Evolutionary conservation across 2,797 vertebrate genomes (phyloP), one percentile per base, ranked within the genome.

Genomic region (Peromyscus attwateri): DNA sequence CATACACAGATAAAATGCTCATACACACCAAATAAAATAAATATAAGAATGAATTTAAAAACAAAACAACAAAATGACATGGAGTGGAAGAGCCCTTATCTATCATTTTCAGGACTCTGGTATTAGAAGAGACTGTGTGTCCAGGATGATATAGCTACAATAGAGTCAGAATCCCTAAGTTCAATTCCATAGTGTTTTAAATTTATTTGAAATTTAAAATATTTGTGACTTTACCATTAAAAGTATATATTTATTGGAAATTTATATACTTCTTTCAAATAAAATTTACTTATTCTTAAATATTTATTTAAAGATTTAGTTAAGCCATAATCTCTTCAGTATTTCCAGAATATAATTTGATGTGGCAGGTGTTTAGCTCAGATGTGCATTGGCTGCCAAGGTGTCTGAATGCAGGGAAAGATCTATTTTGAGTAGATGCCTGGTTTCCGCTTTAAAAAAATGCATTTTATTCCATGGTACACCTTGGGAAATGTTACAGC

Each of bases 401-500:
- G 6, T 57, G 19, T 81, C 34, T 37, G 71, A 87, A 3, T 12
- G 6, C 31, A 71, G 16, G 3, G 31, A 76, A 77, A 94, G 27
- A 76, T 64, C 79, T 95, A 80, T 87, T 94, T 95, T 87, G 81
- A 84, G 64, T 43, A 87, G 87, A 79, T 64, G 81, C 83, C 81
- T 97, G 76, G 57, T 52, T 96, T 95, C 76, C 66, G 43, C 80
- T 89, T 92, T 52, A 70, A 80, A 40, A 40, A 93, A 95, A 83
- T 95, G 73, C 80, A 73, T 87, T 95, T 89, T 93, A 87, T 87
- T 73, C 57, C 14, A 87, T 29, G 34, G 11, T 66, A 93, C 94
- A 94, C 80, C 68, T 87, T 66, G 75, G 90, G 76, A 96, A 92
- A 92, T 77, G 94, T 94, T 95, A 93, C 92, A 87, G 91, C 89